Evolutionary conservation across 2,113 vertebrate species (phyloP), one percentile per base, ranked within the genome.

Genomic region (Probosciger aterrimus): DNA sequence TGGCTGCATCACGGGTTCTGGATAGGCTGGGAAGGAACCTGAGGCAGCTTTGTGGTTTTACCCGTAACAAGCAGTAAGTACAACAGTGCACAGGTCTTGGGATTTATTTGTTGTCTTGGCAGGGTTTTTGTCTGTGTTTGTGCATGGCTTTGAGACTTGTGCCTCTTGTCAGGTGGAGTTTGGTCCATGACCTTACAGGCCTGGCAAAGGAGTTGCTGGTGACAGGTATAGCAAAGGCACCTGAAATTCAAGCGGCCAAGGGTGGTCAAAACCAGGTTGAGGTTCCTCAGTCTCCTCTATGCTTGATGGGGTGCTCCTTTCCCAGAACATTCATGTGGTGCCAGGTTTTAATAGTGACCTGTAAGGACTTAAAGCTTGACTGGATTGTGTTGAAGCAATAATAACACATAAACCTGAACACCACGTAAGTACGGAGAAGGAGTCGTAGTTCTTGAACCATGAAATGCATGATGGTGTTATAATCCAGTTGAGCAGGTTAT

Each of bases 71-170:
- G 59, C 62, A 71, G 6, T 4, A 7, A 20, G 10, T 35, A 30
- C 27, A 23, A 14, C 41, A 50, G 33, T 4, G 25, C 44, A 9
- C 33, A 19, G 39, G 22, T 15, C 18, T 10, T 22, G 59, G 46
- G 5, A 13, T 4, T 4, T 14, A 5, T 5, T 3, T 15, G 16
- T 22, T 5, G 8, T 8, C 3, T 44, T 18, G 10, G 33, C 20
- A 47, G 41, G 64, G 1, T 15, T 60, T 33, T 12, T 49, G 7
- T 25, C 30, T 18, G 30, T 0, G 4, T 18, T 33, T n/a, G 3
- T n/a, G 50, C 13, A 0, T 18, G 13, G 17, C 8, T n/a, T 12
- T 9, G 35, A 57, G 64, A 1, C 9, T 9, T 1, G 17, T 33
- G 28, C n/a, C 10, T 10, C 1, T 2, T 39, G 14, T 3, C 7